Percentiles rank a stretch among this genome's conserved stretches.
phyloP scores from a whole-genome alignment of 2,797 vertebrate species.

The Sciaenops ocellatus region DNA sequence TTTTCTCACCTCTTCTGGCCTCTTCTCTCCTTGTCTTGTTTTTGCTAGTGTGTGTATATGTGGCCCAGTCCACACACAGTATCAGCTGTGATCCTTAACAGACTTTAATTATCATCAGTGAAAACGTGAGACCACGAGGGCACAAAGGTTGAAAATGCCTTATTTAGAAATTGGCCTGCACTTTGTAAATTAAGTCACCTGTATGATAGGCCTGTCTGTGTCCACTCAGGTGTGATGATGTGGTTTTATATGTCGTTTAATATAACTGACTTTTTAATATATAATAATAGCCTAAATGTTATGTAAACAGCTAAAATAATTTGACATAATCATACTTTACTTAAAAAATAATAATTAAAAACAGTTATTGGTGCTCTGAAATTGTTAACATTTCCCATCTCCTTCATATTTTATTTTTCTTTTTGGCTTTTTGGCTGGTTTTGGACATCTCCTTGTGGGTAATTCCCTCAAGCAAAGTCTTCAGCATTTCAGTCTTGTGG shows the following conservation, averaged over 20 bases:
- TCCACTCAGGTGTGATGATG: constrained; percentile 23
- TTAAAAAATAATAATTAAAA: not conserved
- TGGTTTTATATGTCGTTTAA: constrained; percentile 27
- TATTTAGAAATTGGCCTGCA: constrained; percentile 26
- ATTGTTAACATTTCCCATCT: not conserved
- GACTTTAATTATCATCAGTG: constrained; percentile 58
- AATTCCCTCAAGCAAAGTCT: constrained; percentile 59
- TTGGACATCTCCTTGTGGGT: constrained; percentile 35
- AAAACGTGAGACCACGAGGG: constrained; percentile 38
- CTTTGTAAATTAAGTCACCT: constrained; percentile 24
- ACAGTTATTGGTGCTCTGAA: not conserved
- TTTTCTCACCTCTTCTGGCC: constrained; percentile 40
- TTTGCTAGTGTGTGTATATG: constrained; percentile 9
- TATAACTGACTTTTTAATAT: not conserved
- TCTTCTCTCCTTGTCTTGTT: constrained; percentile 42
- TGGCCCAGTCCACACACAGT: constrained; percentile 18
- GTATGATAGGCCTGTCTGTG: constrained; percentile 13
- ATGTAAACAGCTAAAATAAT: not conserved
- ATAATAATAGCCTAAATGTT: constrained; percentile 12
- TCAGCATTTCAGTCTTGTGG: constrained; percentile 48
- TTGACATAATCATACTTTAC: not conserved
- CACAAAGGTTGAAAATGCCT: constrained; percentile 37
- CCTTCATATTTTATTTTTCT: not conserved
- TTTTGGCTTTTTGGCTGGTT: constrained; percentile 16
- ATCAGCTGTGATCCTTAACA: constrained; percentile 51